These are phyloP conservation scores for Echiichthys vipera DNA, from an alignment of 2,797 vertebrate genomes.

Conservation along the genomic window DNA sequence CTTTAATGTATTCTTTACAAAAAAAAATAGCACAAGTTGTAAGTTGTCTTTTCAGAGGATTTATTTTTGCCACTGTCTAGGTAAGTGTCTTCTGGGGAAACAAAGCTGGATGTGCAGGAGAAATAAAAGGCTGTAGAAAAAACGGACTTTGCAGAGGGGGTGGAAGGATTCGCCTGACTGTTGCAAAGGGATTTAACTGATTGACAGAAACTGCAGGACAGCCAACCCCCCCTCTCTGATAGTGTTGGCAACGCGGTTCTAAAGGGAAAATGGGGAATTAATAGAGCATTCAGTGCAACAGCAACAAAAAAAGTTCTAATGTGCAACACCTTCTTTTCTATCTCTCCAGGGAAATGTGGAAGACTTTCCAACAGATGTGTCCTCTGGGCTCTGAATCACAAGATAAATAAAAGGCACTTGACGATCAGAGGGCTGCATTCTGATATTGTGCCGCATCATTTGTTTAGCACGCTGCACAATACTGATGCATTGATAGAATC, in stretches of 20 bases:
- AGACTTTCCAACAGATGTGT: conserved; percentile 77
- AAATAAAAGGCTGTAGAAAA: conserved; percentile 66
- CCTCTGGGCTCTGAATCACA: conserved; percentile 71
- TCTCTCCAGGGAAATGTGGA: conserved; percentile 71
- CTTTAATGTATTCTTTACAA: conserved; percentile 63
- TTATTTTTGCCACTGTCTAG: conserved; percentile 56
- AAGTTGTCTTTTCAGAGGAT: conserved; percentile 56
- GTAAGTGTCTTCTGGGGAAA: conserved; percentile 69
- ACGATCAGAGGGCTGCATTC: conserved; percentile 65
- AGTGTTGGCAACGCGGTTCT: conserved; percentile 44
- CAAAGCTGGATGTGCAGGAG: conserved; percentile 49
- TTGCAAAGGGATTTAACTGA: conserved; percentile 74
- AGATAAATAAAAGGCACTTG: conserved; percentile 82
- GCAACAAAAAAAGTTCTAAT: conserved; percentile 61
- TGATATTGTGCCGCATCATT: conserved; percentile 57
- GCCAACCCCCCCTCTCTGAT: conserved; percentile 55
- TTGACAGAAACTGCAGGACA: conserved; percentile 73
- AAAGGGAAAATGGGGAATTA: conserved; percentile 48
- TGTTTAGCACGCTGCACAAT: conserved; percentile 60
- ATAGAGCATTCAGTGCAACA: conserved; percentile 59
- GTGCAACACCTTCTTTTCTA: conserved; percentile 58
- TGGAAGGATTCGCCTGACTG: conserved; percentile 49
- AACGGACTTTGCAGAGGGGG: conserved; percentile 54
- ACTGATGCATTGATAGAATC: conserved; percentile 44
- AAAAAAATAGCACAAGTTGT: conserved; percentile 37